These are phyloP conservation scores for Falcunculus frontatus DNA, from an alignment of 2,113 vertebrate genomes.

Conservation along the genomic window DNA sequence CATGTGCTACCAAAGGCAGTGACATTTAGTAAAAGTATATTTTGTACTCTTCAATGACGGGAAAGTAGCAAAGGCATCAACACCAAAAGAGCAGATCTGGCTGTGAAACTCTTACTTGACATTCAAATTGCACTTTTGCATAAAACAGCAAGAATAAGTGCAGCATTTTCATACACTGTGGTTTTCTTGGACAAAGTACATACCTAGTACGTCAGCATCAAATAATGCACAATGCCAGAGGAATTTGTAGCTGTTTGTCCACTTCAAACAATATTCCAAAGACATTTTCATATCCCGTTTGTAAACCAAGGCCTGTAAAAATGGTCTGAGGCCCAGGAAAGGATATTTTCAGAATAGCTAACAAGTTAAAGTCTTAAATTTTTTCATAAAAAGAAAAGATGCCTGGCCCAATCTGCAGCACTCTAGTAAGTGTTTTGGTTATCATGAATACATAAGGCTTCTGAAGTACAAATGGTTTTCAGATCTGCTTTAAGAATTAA, in stretches of 20 bases:
- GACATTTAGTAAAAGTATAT: background rate
- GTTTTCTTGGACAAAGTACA: background rate
- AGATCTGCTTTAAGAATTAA: background rate
- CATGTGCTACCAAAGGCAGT: background rate
- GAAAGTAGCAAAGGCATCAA: background rate
- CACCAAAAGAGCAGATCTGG: background rate
- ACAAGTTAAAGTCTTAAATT: background rate
- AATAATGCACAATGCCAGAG: background rate
- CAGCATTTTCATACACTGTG: background rate
- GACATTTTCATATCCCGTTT: background rate
- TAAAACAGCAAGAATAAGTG: background rate
- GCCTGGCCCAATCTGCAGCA: background rate
- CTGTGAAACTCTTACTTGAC: background rate
- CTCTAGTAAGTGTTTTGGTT: background rate
- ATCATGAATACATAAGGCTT: background rate
- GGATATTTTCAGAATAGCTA: background rate
- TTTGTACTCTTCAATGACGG: background rate
- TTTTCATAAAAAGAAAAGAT: background rate
- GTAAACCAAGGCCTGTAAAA: background rate
- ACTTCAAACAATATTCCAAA: background rate
- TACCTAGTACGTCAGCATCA: background rate
- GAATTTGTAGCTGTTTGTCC: background rate
- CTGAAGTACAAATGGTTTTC: background rate
- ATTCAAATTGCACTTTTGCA: background rate
- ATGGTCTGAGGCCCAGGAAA: background rate